Evolutionary conservation across 1,140 invertebrate species (phyloP).

Genomic region (Aleiodes sp.): DNA sequence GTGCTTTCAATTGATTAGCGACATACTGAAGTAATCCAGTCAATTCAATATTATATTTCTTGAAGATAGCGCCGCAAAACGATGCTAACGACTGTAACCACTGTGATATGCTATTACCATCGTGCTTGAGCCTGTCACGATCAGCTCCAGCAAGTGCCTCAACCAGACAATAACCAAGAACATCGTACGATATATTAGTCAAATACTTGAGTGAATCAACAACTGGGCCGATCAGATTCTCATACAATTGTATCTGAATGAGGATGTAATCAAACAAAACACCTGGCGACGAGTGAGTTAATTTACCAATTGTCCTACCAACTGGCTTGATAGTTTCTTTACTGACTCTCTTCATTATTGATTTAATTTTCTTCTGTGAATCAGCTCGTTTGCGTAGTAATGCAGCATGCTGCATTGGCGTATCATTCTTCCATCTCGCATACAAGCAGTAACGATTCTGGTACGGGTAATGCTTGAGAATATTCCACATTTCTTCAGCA

Average conservation of each 20-base stretch:
- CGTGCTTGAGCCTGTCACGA: slow-evolving; percentile 83
- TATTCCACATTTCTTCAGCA: slow-evolving; percentile 94
- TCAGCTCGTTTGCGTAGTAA: slow-evolving; percentile 85
- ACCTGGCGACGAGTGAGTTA: slow-evolving; percentile 94
- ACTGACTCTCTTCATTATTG: slow-evolving; percentile 96
- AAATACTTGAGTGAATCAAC: slow-evolving; percentile 98
- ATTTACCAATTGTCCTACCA: slow-evolving; percentile 94
- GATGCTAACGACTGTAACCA: slow-evolving; percentile 95
- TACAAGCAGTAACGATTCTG: slow-evolving; percentile 92
- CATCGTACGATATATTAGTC: slow-evolving; percentile 95
- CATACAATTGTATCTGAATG: slow-evolving; percentile 95
- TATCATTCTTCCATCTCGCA: slow-evolving; percentile 93
- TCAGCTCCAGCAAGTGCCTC: slow-evolving; percentile 86
- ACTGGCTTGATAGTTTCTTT: slow-evolving; percentile 99
- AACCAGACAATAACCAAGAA: slow-evolving; percentile 94
- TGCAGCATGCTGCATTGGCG: slow-evolving; percentile 82
- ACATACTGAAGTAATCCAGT: slow-evolving; percentile 96
- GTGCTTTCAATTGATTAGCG: slow-evolving; percentile 94
- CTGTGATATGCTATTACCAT: slow-evolving; percentile 92
- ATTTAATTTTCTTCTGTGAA: slow-evolving; percentile 91
- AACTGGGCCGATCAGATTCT: slow-evolving; percentile 96
- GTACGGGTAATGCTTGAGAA: slow-evolving; percentile 93
- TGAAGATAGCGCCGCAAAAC: slow-evolving; percentile 95
- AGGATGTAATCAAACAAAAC: slow-evolving; percentile 96
- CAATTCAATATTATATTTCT: slow-evolving; percentile 97